A percentile compares a stretch with the other conserved stretches of the same genome.
These are phyloP conservation scores for Gouania willdenowi DNA, from an alignment of 2,797 vertebrate species.

Conservation along the genomic window DNA sequence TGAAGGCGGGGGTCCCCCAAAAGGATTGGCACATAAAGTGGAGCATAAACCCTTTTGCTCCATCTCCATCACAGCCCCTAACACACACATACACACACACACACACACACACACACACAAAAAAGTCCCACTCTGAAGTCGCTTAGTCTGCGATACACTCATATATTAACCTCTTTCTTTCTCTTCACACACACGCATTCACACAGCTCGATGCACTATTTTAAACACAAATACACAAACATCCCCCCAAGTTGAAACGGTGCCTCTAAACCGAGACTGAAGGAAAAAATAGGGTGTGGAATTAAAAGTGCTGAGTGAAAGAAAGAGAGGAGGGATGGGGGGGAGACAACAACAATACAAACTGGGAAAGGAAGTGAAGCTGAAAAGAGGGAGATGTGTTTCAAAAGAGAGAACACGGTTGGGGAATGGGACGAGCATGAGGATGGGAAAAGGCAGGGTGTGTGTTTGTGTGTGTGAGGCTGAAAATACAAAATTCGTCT, in stretches of 20 bases:
- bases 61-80: conserved; percentile 30
- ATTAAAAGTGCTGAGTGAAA: conserved; percentile 66
- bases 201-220: conserved; percentile 1
- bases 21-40: conserved; percentile 69
- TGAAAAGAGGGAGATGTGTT: conserved; percentile 55
- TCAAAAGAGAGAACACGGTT: conserved; percentile 54
- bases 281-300: conserved; percentile 64
- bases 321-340: conserved; percentile 47
- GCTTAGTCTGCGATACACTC: conserved; percentile 26
- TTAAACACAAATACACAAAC: conserved; percentile 7
- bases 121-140: conserved; percentile 5
- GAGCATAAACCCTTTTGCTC: conserved; percentile 52
- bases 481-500: conserved; percentile 44
- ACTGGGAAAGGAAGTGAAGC: conserved; percentile 61
- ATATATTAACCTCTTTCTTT: conserved; percentile 29
- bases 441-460: conserved; percentile 34
- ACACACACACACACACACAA: conserved; percentile 3
- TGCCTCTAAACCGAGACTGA: conserved; percentile 24
- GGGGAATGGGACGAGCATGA: conserved; percentile 40
- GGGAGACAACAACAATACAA: conserved; percentile 56
- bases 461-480: conserved; percentile 23
- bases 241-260: conserved; percentile 29
- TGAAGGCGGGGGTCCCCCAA: conserved; percentile 57
- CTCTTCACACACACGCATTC: conserved; percentile 22
- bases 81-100: conserved; percentile 20